Conservation (phyloP, 2,797 vertebrate species). For the Poecilia velifera region DNA sequence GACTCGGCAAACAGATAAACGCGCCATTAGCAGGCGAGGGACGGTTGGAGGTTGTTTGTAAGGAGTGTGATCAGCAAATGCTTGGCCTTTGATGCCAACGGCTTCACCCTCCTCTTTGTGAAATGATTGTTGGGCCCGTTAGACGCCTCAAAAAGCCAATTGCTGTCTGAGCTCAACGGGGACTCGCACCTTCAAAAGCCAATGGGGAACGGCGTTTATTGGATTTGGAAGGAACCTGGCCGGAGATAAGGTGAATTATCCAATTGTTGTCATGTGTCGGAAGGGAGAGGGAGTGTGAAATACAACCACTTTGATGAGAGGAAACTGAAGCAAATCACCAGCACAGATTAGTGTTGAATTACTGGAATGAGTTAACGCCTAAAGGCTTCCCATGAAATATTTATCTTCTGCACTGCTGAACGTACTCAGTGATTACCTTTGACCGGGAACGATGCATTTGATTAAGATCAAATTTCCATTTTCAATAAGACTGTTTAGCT, state of each 20-base stretch:
- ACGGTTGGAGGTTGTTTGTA: conserved; percentile 38
- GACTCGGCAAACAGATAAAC: conserved; percentile 31
- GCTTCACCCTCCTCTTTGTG: conserved; percentile 62
- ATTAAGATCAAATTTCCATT: conserved; percentile 13
- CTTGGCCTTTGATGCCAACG: conserved; percentile 50
- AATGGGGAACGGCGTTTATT: conserved; percentile 64
- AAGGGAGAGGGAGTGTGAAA: conserved; percentile 51
- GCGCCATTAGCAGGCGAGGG: conserved; percentile 2
- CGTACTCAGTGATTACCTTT: conserved; percentile 21
- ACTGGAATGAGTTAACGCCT: conserved; percentile 51
- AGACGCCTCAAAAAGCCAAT: conserved; percentile 60
- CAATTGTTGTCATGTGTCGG: conserved; percentile 53
- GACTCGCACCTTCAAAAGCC: conserved; percentile 65
- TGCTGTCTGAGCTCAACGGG: conserved; percentile 59
- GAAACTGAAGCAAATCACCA: conserved; percentile 36
- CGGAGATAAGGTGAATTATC: conserved; percentile 66
- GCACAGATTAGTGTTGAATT: conserved; percentile 43
- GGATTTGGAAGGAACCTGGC: conserved; percentile 60
- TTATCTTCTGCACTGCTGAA: conserved; percentile 38
- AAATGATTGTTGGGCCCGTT: conserved; percentile 40
- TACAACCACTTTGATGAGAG: conserved; percentile 36
- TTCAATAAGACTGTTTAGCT: conserved; percentile 6
- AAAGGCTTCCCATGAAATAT: conserved; percentile 39
- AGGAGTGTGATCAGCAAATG: conserved; percentile 38
- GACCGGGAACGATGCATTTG: conserved; percentile 20